These are phyloP conservation scores for Cryptocephalus moraei DNA, from an alignment of 2,888 invertebrate species.

Conservation along the genomic window DNA sequence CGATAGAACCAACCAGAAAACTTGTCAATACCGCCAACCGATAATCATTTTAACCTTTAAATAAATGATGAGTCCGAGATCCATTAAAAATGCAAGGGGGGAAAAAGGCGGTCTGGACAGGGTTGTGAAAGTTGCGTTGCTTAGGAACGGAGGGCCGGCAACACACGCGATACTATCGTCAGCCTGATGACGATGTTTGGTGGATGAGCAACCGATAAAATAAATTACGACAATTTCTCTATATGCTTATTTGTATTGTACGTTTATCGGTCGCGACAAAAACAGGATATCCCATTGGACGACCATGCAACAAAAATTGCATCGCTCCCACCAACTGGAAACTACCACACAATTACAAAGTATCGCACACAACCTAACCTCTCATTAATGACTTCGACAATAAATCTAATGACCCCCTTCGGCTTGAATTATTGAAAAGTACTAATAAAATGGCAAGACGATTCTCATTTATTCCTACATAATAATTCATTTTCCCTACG, in stretches of 20 bases:
- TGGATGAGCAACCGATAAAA: slow-evolving; percentile 23
- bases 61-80: slow-evolving; percentile 32
- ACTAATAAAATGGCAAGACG: no score
- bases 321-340: no score
- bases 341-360: no score
- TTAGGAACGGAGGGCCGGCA: slow-evolving; percentile 25
- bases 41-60: slow-evolving; percentile 35
- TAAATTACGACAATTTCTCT: slow-evolving; percentile 10
- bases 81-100: slow-evolving; percentile 34
- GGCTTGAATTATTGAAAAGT: no score
- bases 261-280: no score
- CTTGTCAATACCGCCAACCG: slow-evolving; percentile 28
- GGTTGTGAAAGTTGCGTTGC: slow-evolving; percentile 35
- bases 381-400: no score
- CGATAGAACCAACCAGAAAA: slow-evolving; percentile 10
- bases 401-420: no score
- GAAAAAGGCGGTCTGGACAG: slow-evolving; percentile 11
- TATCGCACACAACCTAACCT: no score
- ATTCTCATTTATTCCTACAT: no score
- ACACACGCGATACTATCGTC: slow-evolving; percentile 37
- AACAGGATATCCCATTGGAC: no score
- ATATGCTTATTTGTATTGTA: slow-evolving; percentile 3
- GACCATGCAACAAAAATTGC: no score
- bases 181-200: slow-evolving; percentile 10
- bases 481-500: no score